Evolutionary conservation across 2,888 invertebrate genomes (phyloP), one percentile per base, ranked within the genome.

Genomic region (Limenitis camilla): DNA sequence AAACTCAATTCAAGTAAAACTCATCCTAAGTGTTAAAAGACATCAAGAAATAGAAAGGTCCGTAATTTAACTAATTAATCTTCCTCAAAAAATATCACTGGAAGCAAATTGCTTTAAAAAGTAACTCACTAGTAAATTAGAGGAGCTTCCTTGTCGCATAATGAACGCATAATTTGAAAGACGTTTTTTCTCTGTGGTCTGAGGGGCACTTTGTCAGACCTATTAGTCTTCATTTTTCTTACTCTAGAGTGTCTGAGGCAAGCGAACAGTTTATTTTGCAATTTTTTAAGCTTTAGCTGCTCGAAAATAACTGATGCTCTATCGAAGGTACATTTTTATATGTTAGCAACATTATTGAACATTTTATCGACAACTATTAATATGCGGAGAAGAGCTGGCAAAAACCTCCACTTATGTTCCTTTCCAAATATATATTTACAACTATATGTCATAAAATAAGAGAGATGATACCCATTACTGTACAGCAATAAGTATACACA

Each of bases 161-260:
- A 51, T 42, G 49, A 44, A 49, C 49, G 55, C 49, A 52, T 49
- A 49, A 53, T 56, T 45, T 53, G 19, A 30, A 35, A 32, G 46
- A 38, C 35, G n/a, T 49, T 57, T 52, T 55, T 46, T 47, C 29
- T 33, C 32, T 30, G 52, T 43, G 40, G 49, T 40, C 43, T n/a
- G 46, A 43, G 43, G 44, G 44, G 40, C 49, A 52, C 52, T 59
- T 53, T 59, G 59, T 57, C 57, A 40, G 42, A 50, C 50, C 52
- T 56, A 57, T 55, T 57, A 57, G 53, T 53, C 55, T 45, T 55
- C 52, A 54, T 57, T 59, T 53, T 52, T 53, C 52, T 51, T 40
- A 7, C 52, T 47, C 47, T 49, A 47, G 36, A 55, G 41, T 48
- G 54, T 52, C 43, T 32, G 19, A 52, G 43, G 32, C 27, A 46